Evolutionary conservation across 2,113 vertebrate species (phyloP), one percentile per base, ranked within the genome.

Genomic region (Amblyopsis rosae): DNA sequence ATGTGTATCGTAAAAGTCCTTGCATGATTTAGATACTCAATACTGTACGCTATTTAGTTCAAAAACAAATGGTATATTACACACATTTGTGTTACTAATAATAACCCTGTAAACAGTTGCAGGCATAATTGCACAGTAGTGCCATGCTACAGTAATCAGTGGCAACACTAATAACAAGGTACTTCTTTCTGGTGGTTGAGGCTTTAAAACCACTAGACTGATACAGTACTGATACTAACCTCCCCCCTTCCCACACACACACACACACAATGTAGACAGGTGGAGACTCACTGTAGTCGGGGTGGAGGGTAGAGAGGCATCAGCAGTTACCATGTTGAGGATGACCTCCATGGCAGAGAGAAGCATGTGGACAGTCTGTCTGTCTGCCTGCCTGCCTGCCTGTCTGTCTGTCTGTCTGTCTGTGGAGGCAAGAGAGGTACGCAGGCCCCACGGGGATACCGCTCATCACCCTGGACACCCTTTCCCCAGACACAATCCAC

Each of bases 291-390:
- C 90, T 1, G 69, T 86, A 46, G 79, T 75, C 9, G 86, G 83
- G 59, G 79, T 33, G 45, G 76, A 82, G 67, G 82, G 77, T 35
- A 85, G 83, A 69, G 86, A 80, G 72, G 79, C 65, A 50, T 92
- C 91, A 72, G 89, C 88, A n/a, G 89, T 82, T 84, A 93, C 87
- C 87, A 94, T 84, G 75, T 82, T 91, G 72, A 93, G 57, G 70
- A 91, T 89, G 80, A 92, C 84, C 72, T 93, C 92, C 91, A 93
- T 91, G 63, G 80, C 3, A 7, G 55, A 72, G 41, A 81, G 58
- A 17, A 54, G 57, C 72, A 83, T 77, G 79, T 41, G 49, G 56
- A 46, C 62, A 3, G 11, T 68, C 70, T 57, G 47, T 32, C 79
- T 55, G 51, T 73, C 53, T 49, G 56, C 58, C 75, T 54, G 11